Conservation (phyloP, 1,140 invertebrate species). For the Oedothorax gibbosus region DNA sequence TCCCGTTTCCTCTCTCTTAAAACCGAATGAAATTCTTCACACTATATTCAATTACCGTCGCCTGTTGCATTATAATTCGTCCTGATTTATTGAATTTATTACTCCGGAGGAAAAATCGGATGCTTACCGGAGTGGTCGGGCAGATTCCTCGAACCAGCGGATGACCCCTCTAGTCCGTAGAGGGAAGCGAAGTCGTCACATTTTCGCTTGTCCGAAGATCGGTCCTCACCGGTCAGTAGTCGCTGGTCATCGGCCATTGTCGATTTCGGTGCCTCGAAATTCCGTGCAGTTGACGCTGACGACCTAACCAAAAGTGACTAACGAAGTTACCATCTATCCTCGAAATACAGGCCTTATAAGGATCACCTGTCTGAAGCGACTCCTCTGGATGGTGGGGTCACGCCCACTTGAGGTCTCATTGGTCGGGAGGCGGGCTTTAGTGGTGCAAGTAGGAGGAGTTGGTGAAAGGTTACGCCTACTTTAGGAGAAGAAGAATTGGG, state of each 20-base stretch:
- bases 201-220: constrained; percentile 63
- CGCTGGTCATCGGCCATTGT: constrained; percentile 60
- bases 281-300: constrained; percentile 62
- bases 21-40: constrained; percentile 61
- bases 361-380: constrained; percentile 59
- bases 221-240: constrained; percentile 57
- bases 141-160: constrained; percentile 60
- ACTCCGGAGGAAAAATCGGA: constrained; percentile 23
- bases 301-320: constrained; percentile 68
- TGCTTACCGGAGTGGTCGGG: constrained; percentile 68
- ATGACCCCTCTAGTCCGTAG: constrained; percentile 66
- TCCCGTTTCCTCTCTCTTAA: constrained; percentile 24
- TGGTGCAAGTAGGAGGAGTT: not conserved
- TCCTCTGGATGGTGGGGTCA: constrained; percentile 45
- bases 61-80: constrained; percentile 58
- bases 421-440: not conserved
- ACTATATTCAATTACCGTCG: constrained; percentile 57
- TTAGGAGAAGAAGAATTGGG: too few relatives aligned
- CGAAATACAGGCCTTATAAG: constrained; percentile 66
- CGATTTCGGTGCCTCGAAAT: constrained; percentile 26
- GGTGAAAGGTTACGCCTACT: not conserved
- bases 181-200: constrained; percentile 66
- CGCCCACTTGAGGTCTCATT: constrained; percentile 16
- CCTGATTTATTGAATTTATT: constrained; percentile 62
- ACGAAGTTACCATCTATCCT: constrained; percentile 65